A percentile compares a stretch with the other conserved stretches of the same genome.
Conservation (phyloP, 2,888 invertebrate species). For the Ochropleura plecta region DNA sequence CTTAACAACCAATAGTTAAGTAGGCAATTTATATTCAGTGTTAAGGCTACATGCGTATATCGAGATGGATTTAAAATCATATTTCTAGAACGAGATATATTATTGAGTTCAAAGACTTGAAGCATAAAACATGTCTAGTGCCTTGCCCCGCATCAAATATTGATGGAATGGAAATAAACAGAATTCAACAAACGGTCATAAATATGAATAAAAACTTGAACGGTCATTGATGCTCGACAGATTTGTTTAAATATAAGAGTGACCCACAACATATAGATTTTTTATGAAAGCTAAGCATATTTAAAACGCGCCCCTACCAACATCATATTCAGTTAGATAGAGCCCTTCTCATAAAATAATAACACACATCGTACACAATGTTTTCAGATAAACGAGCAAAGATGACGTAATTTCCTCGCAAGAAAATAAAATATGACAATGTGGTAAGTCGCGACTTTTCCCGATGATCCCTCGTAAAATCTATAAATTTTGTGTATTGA, state of each 20-base stretch:
- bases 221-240: slow-evolving; percentile 35
- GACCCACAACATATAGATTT: not conserved
- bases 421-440: slow-evolving; percentile 87
- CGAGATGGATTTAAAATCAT: slow-evolving; percentile 69
- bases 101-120: slow-evolving; percentile 50
- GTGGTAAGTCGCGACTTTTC: slow-evolving; percentile 85
- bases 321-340: slow-evolving; percentile 38
- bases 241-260: slow-evolving; percentile 28
- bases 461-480: slow-evolving; percentile 89
- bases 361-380: slow-evolving; percentile 52
- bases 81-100: slow-evolving; percentile 70
- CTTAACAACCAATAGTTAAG: slow-evolving; percentile 79
- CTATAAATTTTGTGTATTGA: slow-evolving; percentile 86
- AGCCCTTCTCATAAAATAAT: slow-evolving; percentile 47
- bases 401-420: slow-evolving; percentile 86
- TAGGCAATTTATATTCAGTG: slow-evolving; percentile 86
- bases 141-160: slow-evolving; percentile 58
- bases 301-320: slow-evolving; percentile 21
- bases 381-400: slow-evolving; percentile 79
- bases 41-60: slow-evolving; percentile 67
- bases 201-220: slow-evolving; percentile 56
- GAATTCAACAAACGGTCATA: slow-evolving; percentile 40
- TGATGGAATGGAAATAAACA: slow-evolving; percentile 57
- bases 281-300: slow-evolving; percentile 28
- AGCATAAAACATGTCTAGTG: slow-evolving; percentile 56